Percentiles rank a stretch among this genome's conserved stretches.
Conservation (phyloP, 1,140 invertebrate genomes). For the Lithobius niger region DNA sequence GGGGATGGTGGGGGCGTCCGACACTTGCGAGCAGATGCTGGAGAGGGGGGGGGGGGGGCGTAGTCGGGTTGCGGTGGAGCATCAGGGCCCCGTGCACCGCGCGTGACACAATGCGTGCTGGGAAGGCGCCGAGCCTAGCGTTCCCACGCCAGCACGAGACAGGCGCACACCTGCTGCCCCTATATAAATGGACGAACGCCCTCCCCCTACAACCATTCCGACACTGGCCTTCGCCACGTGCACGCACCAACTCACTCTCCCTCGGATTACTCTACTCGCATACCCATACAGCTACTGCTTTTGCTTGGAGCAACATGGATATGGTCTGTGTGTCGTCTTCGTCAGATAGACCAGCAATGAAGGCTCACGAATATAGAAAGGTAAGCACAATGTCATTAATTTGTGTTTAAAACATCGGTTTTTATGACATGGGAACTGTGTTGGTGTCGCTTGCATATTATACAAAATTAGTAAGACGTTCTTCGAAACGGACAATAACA, state of each 20-base stretch:
- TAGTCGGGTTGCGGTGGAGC: not conserved
- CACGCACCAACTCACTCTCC: not conserved
- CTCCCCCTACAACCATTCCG: conserved; percentile 1
- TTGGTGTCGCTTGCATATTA: too few species aligned
- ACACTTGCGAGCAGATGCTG: too few species aligned
- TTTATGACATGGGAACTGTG: too few species aligned
- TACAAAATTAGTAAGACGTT: too few species aligned
- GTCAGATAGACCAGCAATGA: not conserved
- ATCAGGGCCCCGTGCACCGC: not conserved
- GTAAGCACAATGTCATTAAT: conserved; percentile 6
- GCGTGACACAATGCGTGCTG: conserved; percentile 4
- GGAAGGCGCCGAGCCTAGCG: not conserved
- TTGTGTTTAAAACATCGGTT: not conserved
- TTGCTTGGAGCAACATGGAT: not conserved
- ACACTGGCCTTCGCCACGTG: not conserved
- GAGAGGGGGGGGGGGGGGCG: not conserved
- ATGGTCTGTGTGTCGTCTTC: not conserved
- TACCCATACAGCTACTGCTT: not conserved
- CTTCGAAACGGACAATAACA: too few species aligned
- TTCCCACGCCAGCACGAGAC: conserved; percentile 13
- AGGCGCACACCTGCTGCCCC: conserved; percentile 10
- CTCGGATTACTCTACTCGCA: not conserved
- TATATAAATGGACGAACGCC: conserved; percentile 1
- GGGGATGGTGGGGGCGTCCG: too few species aligned
- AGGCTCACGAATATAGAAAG: conserved; percentile 12